Base-by-base conservation (phyloP, 2,888 invertebrate species). In the Drosophila atroscutellata region DNA sequence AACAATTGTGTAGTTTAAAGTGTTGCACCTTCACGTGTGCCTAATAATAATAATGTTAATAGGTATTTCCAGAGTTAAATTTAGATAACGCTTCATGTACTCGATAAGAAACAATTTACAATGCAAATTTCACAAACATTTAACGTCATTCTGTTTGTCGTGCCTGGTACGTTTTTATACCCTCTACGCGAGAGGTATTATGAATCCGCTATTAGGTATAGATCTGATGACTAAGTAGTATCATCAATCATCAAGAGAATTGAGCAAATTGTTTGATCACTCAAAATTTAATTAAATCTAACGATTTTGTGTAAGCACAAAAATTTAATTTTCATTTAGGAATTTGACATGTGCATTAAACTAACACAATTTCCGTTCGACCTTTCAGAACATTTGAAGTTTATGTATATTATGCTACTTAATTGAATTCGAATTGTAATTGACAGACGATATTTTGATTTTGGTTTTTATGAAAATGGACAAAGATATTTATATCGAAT, bases 81-180 rank as follows among this genome's bases (percentile, higher is more conserved):
- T 70, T 79, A 79, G 69, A 51, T 32, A 54, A 34, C 18, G 30
- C 26, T 59, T 63, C 50, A 71, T 67, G 63, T 51, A 56, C 62
- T 70, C 50, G 72, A 79, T 83, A 84, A 55, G 51, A 50, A 60
- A 65, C 42, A 65, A 69, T 66, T 11, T 64, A 58, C 72, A 77
- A 85, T 82, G 83, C 55, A 60, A 67, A 85, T 86, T 67, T 65
- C 45, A 24, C 51, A 69, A 59, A 55, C 47, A 58, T 54, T 61
- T 63, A 13, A 60, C 63, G 45, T 64, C 56, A 50, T 37, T 61
- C 20, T 45, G 49, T 30, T 57, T 24, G 47, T 50, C 45, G 88
- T 82, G 85, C 76, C 80, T 82, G 71, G 73, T 58, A 83, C 74
- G 54, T 28, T 62, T 32, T 45, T 4, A 13, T 55, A 49, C 42